phyloP scores from a whole-genome alignment of 1,140 invertebrate species.

The Saccostrea glomerata region DNA sequence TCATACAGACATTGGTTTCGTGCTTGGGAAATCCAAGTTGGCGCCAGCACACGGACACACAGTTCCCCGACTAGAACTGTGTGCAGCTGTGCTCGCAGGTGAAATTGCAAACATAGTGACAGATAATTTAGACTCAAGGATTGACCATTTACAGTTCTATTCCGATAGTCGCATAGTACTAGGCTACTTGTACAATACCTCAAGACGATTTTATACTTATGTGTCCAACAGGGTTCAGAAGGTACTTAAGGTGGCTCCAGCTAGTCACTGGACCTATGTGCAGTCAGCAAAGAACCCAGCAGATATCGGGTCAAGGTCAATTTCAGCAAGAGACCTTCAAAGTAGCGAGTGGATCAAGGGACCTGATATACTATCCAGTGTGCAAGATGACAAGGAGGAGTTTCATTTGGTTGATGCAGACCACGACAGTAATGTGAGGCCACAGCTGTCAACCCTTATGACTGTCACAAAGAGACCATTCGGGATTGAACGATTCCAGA shows the following conservation, averaged over 20 bases:
- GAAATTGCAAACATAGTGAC: conserved; percentile 35
- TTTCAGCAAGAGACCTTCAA: conserved; percentile 16
- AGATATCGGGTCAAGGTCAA: conserved; percentile 47
- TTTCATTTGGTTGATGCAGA: conserved; percentile 29
- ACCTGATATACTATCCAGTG: neutral
- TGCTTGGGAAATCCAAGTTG: conserved; percentile 50
- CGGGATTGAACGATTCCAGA: neutral
- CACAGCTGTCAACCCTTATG: neutral
- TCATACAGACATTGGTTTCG: conserved; percentile 3
- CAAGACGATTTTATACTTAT: conserved; percentile 50
- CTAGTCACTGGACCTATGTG: conserved; percentile 48
- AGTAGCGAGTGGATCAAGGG: conserved; percentile 39
- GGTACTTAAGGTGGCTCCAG: conserved; percentile 1
- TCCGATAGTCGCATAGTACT: conserved; percentile 52
- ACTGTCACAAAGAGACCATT: conserved; percentile 16
- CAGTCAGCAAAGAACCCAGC: conserved; percentile 48
- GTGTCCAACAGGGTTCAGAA: conserved; percentile 47
- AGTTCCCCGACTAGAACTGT: conserved; percentile 55
- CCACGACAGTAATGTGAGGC: conserved; percentile 18
- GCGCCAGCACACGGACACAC: conserved; percentile 44
- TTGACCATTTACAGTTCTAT: conserved; percentile 44
- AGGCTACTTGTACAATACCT: conserved; percentile 48
- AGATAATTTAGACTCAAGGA: conserved; percentile 36
- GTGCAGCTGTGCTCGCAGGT: conserved; percentile 49
- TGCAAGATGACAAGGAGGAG: neutral